These are phyloP conservation scores for Tonatia bakeri DNA, from an alignment of 2,113 vertebrate genomes.

Conservation along the genomic window DNA sequence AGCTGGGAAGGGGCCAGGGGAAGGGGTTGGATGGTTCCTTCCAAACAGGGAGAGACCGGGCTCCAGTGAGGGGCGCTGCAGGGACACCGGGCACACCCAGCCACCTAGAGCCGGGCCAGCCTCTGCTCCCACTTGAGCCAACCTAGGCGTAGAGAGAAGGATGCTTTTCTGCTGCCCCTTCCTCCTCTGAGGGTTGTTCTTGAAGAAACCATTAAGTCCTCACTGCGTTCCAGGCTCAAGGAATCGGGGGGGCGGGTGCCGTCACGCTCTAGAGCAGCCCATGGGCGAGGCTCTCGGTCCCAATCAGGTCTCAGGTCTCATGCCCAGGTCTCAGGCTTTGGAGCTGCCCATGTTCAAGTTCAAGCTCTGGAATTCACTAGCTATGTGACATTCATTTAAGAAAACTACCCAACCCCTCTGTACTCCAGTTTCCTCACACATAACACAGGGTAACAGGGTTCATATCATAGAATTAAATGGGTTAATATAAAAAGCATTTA, in stretches of 20 bases:
- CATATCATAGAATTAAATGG: not conserved
- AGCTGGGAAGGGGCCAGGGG: conserved; percentile 30
- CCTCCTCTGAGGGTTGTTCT: not conserved
- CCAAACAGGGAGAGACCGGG: not conserved
- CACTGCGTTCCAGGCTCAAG: not conserved
- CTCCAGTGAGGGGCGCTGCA: rapidly evolving
- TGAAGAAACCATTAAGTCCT: not conserved
- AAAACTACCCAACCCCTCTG: not conserved
- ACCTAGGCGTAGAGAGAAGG: too few species aligned
- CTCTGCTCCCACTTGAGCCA: not conserved
- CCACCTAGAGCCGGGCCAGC: not conserved
- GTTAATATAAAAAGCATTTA: not conserved
- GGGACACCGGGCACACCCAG: rapidly evolving
- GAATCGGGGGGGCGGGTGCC: not conserved
- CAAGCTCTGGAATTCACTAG: not conserved
- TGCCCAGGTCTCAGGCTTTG: not conserved
- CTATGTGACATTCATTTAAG: not conserved
- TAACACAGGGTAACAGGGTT: not conserved
- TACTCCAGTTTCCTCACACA: not conserved
- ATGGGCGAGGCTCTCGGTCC: not conserved
- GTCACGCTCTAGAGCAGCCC: rapidly evolving
- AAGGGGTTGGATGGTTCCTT: not conserved
- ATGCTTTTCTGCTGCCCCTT: not conserved
- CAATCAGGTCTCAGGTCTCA: rapidly evolving
- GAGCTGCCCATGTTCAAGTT: not conserved